phyloP scores from a whole-genome alignment of 2,888 invertebrate species.

The Cotesia congregata region DNA sequence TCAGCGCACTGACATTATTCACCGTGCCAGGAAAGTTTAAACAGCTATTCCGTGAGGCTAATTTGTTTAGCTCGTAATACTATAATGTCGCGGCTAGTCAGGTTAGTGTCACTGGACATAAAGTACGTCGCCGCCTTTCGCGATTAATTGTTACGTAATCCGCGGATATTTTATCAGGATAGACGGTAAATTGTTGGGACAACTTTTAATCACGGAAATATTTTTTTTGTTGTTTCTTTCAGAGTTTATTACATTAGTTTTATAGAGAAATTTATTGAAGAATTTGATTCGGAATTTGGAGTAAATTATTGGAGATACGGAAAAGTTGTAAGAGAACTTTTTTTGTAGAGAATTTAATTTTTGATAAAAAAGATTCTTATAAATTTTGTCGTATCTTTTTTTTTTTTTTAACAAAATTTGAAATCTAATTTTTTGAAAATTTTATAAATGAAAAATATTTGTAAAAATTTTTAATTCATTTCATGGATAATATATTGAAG shows the following conservation, averaged over 20 bases:
- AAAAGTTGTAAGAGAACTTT: no score
- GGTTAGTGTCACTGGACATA: conserved; percentile 30
- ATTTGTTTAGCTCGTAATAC: neutral
- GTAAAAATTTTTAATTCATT: no score
- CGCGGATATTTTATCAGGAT: neutral
- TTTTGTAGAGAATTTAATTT: no score
- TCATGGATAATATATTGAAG: no score
- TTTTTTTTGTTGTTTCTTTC: conserved; percentile 9
- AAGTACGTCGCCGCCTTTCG: conserved; percentile 38
- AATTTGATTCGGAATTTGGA: no score
- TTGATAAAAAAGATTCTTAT: no score
- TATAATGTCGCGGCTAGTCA: conserved; percentile 17
- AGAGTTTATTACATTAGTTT: conserved; percentile 16
- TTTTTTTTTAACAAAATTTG: no score
- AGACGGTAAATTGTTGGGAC: conserved; percentile 11
- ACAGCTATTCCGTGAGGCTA: neutral
- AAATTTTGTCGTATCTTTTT: no score
- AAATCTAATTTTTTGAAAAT: no score
- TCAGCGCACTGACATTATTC: conserved; percentile 30
- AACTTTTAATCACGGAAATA: conserved; percentile 15
- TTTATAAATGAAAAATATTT: no score
- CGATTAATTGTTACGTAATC: conserved; percentile 49
- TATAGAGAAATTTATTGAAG: no score
- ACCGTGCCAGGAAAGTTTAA: conserved; percentile 7
- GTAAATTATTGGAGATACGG: no score